Evolutionary conservation across 2,113 vertebrate genomes (phyloP), one percentile per base, ranked within the genome.

Genomic region (Mesitornis unicolor): DNA sequence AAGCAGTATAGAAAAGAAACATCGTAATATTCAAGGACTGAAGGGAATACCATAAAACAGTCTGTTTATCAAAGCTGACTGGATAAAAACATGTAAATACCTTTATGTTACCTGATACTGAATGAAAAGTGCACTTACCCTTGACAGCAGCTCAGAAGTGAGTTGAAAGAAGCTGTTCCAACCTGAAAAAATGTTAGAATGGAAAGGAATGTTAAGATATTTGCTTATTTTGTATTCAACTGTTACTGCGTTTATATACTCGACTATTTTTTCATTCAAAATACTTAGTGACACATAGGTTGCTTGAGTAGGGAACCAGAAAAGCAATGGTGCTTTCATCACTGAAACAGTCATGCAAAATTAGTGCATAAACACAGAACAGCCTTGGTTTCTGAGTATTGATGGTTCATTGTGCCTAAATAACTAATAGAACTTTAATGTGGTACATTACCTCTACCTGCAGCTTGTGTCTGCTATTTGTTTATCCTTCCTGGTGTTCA

Each of bases 121-220:
- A 86, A 88, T 40, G 42, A 75, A 80, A 89, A 93, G 24, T 84
- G 35, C 61, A 79, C 78, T 90, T 95, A 87, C 16, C 84, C 67
- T 83, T 95, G 70, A 94, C 63, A 94, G 35, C 33, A 83, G 67
- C 45, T 74, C 74, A 60, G 51, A 94, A 3, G 11, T 80, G 63
- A 91, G 59, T 57, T 79, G 54, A 22, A 95, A 69, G 38, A 94
- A 90, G 50, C 13, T 91, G 75, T 93, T 95, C 35, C 67, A 90
- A 84, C 68, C 29, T 86, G 82, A 90, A 78, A 87, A 93, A 64
- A 48, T 64, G 47, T 80, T 88, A 74, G 16, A 83, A 67, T 59
- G n/a, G 67, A 54, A 93, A 74, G 15, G 33, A 94, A 70, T 90
- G 65, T 73, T 79, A 80, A 90, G 48, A 40, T 91, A 57, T 53